Evolutionary conservation across 2,888 invertebrate genomes (phyloP).

Genomic region (Aphodius sticticus): DNA sequence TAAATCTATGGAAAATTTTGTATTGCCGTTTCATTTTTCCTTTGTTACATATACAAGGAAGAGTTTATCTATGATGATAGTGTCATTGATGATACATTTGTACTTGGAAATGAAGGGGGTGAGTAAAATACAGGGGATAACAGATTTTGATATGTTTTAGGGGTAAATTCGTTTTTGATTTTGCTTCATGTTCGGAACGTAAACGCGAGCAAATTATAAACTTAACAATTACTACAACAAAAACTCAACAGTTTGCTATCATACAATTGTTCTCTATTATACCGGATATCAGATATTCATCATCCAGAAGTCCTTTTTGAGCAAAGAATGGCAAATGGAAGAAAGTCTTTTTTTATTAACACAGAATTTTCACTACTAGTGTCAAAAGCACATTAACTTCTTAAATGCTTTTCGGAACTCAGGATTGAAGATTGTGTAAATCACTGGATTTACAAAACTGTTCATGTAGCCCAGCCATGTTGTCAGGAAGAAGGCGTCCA

Average conservation of each 20-base stretch:
- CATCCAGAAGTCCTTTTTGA: constrained; percentile 26
- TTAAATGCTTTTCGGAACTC: constrained; percentile 99
- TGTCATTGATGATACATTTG: background rate
- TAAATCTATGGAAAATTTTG: constrained; percentile 19
- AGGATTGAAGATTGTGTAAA: constrained; percentile 95
- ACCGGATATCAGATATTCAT: background rate
- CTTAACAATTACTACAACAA: background rate
- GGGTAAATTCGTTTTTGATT: constrained; percentile 52
- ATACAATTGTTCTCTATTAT: constrained; percentile 19
- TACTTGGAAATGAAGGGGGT: background rate
- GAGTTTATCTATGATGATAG: background rate
- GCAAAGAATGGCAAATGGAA: constrained; percentile 30
- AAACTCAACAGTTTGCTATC: background rate
- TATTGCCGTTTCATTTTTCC: constrained; percentile 18
- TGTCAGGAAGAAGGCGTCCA: constrained; percentile 91
- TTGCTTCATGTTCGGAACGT: background rate
- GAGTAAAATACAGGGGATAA: constrained; percentile 7
- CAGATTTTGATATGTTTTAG: constrained; percentile 52
- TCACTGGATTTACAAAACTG: constrained; percentile 91
- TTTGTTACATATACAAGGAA: background rate
- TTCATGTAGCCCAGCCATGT: constrained; percentile 99
- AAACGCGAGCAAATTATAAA: background rate
- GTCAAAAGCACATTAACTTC: constrained; percentile 76
- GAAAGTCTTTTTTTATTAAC: constrained; percentile 7
- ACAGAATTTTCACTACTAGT: constrained; percentile 29